A percentile compares a stretch with the other conserved stretches of the same genome.
Conservation (phyloP, 2,888 invertebrate species). For the Habrosyne pyritoides region DNA sequence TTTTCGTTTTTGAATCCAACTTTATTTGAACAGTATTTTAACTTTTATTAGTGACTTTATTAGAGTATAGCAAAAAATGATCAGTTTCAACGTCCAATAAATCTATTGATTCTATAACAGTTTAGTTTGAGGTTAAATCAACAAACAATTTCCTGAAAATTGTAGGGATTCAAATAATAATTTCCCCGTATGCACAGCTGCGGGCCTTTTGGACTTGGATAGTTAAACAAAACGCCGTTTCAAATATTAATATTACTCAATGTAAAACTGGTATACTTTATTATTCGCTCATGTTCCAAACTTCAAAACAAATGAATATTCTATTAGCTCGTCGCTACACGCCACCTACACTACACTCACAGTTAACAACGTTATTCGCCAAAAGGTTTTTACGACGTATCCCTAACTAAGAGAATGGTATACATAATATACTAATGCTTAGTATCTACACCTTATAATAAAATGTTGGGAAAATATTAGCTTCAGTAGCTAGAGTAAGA, state of each 20-base stretch:
- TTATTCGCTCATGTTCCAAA: conserved; percentile 21
- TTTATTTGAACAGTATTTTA: no score
- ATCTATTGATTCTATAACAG: neutral
- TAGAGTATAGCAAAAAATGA: no score
- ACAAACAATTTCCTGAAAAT: neutral
- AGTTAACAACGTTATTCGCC: conserved; percentile 6
- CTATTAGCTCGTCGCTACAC: conserved; percentile 21
- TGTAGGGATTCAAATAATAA: neutral
- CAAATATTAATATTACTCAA: conserved; percentile 18
- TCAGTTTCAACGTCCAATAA: no score
- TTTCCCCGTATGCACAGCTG: neutral
- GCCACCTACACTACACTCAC: neutral
- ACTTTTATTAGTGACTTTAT: no score
- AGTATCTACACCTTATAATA: no score
- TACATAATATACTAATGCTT: neutral
- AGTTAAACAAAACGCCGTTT: conserved; percentile 7
- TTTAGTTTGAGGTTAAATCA: neutral
- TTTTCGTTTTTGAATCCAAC: no score
- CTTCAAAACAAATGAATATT: conserved; percentile 41
- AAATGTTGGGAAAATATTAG: no score
- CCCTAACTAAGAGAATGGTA: neutral
- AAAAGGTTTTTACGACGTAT: neutral
- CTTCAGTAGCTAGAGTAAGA: no score
- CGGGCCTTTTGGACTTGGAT: conserved; percentile 2
- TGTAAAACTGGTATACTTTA: conserved; percentile 24